These are phyloP conservation scores for Zaprionus obscuricornis DNA, from an alignment of 2,888 invertebrate genomes.

Conservation along the genomic window DNA sequence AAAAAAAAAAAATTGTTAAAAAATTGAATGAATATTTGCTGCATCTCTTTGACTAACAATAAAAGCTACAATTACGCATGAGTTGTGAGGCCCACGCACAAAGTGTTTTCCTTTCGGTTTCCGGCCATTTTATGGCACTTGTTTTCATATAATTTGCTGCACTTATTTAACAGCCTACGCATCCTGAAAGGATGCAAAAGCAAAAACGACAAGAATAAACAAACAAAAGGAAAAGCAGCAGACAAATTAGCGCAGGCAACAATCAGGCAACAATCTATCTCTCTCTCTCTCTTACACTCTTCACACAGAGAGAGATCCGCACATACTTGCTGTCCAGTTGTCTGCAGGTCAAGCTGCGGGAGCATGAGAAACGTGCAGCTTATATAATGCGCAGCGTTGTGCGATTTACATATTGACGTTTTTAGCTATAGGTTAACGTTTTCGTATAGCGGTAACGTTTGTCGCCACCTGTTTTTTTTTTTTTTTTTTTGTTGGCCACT, in stretches of 20 bases:
- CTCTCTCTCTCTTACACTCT: too few relatives aligned
- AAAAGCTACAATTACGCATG: constrained; percentile 15
- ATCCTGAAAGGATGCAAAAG: constrained; percentile 26
- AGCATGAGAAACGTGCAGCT: too few relatives aligned
- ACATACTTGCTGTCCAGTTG: constrained; percentile 34
- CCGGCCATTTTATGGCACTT: constrained; percentile 54
- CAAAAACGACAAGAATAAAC: constrained; percentile 10
- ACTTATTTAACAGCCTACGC: constrained; percentile 73
- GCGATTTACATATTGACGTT: too few relatives aligned
- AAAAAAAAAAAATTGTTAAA: not conserved
- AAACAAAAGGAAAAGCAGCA: not conserved
- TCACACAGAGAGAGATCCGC: constrained; percentile 49
- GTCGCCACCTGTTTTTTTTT: constrained; percentile 52
- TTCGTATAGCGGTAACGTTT: not conserved
- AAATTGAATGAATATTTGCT: constrained; percentile 18
- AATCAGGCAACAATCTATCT: too few relatives aligned
- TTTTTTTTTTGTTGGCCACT: constrained; percentile 13
- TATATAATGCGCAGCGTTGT: too few relatives aligned
- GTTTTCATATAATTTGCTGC: constrained; percentile 73
- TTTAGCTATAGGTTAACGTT: too few relatives aligned
- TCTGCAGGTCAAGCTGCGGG: constrained; percentile 6
- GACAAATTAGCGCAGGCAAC: constrained; percentile 59
- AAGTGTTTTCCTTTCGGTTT: constrained; percentile 31
- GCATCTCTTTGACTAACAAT: constrained; percentile 11
- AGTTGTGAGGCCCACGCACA: constrained; percentile 47